A percentile compares a stretch with the other conserved stretches of the same genome.
Conservation (phyloP, 2,888 invertebrate genomes). For the Candidula unifasciata region DNA sequence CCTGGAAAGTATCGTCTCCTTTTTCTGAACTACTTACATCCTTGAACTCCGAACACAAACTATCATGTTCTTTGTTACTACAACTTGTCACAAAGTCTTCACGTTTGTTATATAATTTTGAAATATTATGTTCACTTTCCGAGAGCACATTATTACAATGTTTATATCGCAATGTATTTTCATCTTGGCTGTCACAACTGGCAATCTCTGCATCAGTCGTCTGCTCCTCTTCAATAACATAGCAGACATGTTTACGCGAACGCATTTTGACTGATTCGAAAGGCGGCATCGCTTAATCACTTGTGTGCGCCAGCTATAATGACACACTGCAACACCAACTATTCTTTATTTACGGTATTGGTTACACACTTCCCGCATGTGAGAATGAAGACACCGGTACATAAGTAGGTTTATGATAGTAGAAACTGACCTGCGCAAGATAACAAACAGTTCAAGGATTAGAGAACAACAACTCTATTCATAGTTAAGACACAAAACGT, state of each 20-base stretch:
- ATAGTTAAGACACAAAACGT: too few relatives aligned
- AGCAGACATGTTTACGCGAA: not conserved
- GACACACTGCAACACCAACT: not conserved
- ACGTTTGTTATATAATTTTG: not conserved
- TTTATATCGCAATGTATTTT: too few relatives aligned
- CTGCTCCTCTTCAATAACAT: constrained; percentile 21
- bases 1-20: not conserved
- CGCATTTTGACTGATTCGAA: not conserved
- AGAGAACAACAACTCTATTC: too few relatives aligned
- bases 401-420: not conserved
- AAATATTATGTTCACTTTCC: not conserved
- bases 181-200: not conserved
- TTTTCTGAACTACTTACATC: not conserved
- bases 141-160: not conserved
- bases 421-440: too few relatives aligned
- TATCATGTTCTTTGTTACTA: not conserved
- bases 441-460: too few relatives aligned
- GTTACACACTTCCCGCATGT: not conserved
- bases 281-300: not conserved
- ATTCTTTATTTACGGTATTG: not conserved
- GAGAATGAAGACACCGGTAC: not conserved
- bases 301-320: too few relatives aligned
- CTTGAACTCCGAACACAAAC: not conserved
- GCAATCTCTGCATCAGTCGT: not conserved
- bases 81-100: not conserved